phyloP scores from a whole-genome alignment of 2,888 invertebrate genomes.

The Nomada flava region DNA sequence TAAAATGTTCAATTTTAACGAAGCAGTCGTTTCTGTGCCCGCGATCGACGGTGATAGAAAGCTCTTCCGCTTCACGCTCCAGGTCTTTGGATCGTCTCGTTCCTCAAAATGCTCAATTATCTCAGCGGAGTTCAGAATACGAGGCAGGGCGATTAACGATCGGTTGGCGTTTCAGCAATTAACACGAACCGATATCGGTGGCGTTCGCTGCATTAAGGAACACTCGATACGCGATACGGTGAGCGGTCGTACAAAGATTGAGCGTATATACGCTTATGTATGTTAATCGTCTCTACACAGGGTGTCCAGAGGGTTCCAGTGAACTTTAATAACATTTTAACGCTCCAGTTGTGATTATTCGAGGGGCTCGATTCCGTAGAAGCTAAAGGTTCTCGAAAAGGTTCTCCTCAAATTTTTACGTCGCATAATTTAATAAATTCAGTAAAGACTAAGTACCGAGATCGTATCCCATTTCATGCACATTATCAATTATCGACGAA shows the following conservation, averaged over 20 bases:
- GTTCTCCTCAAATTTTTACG: too few relatives aligned
- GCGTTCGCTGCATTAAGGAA: constrained; percentile 52
- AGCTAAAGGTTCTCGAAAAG: too few relatives aligned
- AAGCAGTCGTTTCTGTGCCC: not conserved
- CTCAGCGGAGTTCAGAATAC: constrained; percentile 22
- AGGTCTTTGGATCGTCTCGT: constrained; percentile 25
- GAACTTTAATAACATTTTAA: too few relatives aligned
- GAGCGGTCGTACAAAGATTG: not conserved
- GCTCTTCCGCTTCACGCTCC: not conserved
- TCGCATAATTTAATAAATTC: too few relatives aligned
- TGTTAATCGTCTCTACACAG: not conserved
- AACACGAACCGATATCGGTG: constrained; percentile 63
- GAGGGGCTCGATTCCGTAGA: too few relatives aligned
- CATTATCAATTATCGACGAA: too few relatives aligned
- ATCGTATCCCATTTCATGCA: too few relatives aligned
- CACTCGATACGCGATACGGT: not conserved
- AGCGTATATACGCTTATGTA: not conserved
- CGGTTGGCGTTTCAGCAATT: constrained; percentile 65
- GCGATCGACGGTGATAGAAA: not conserved
- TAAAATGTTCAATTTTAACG: not conserved
- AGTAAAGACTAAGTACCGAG: too few relatives aligned
- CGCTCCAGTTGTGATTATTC: too few relatives aligned
- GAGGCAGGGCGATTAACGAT: constrained; percentile 61
- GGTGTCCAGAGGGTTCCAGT: not conserved
- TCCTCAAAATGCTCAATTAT: constrained; percentile 66